Evolutionary conservation across 2,888 invertebrate genomes (phyloP).

Genomic region (Athetis lepigone): DNA sequence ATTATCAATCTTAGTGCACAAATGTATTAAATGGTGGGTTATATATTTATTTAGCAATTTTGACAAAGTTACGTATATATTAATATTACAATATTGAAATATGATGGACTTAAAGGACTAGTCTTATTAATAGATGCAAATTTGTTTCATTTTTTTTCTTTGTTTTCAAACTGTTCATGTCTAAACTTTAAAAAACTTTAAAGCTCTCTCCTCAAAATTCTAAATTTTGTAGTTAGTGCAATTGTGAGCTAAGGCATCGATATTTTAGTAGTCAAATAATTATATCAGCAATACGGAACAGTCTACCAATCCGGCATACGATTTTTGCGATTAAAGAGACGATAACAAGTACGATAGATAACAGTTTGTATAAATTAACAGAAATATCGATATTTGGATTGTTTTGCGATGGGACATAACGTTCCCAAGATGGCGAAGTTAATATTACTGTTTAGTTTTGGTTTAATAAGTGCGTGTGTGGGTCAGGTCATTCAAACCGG

Average conservation of each 20-base stretch:
- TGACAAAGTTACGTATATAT: too few species aligned
- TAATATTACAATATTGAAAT: too few species aligned
- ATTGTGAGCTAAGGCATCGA: not conserved
- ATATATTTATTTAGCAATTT: too few species aligned
- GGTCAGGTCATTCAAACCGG: conserved; percentile 76
- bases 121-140: too few species aligned
- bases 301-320: conserved; percentile 32
- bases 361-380: conserved; percentile 73
- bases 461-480: conserved; percentile 71
- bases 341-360: conserved; percentile 66
- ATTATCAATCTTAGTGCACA: too few species aligned
- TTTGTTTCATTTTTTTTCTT: too few species aligned
- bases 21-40: too few species aligned
- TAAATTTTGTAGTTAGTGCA: not conserved
- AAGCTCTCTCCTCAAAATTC: too few species aligned
- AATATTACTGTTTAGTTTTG: conserved; percentile 72
- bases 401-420: conserved; percentile 66
- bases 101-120: too few species aligned
- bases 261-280: conserved; percentile 12
- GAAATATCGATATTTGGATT: conserved; percentile 71
- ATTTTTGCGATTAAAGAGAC: conserved; percentile 55
- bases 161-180: too few species aligned
- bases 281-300: conserved; percentile 28
- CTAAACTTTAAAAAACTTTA: too few species aligned
- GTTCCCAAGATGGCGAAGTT: conserved; percentile 76